phyloP scores from a whole-genome alignment of 2,797 vertebrate genomes.

The Hippopotamyrus pictus region DNA sequence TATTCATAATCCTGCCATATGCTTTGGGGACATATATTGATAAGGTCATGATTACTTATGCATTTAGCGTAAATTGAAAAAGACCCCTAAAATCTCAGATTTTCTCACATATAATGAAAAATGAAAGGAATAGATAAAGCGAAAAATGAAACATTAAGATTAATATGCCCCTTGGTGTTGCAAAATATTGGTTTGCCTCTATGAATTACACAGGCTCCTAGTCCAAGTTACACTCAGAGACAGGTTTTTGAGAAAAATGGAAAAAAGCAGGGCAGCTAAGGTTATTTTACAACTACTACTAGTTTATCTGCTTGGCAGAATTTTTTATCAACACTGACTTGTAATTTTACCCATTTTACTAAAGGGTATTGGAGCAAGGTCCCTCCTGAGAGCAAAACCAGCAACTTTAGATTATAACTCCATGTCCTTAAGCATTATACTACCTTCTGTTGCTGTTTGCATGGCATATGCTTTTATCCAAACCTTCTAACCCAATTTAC shows the following conservation, averaged over 20 bases:
- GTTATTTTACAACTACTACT: neutral
- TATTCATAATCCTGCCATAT: conserved; percentile 10
- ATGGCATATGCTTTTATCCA: neutral
- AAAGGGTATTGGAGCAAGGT: neutral
- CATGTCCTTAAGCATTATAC: neutral
- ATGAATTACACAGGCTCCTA: neutral
- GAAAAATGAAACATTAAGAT: neutral
- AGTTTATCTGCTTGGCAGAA: neutral
- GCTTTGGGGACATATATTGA: conserved; percentile 1
- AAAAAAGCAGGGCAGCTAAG: neutral
- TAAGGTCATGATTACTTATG: conserved; percentile 9
- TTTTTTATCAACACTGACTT: neutral
- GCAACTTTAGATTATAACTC: neutral
- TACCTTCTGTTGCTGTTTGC: neutral
- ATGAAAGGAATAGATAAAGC: neutral
- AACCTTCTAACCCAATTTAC: conserved; percentile 10
- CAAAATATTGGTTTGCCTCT: neutral
- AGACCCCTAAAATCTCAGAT: neutral
- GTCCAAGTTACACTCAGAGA: neutral
- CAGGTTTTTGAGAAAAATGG: neutral
- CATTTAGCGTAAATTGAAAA: neutral
- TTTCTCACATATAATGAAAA: neutral
- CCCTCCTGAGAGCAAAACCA: neutral
- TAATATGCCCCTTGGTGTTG: neutral
- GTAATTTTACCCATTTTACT: neutral